Evolutionary conservation across 2,888 invertebrate species (phyloP), one percentile per base, ranked within the genome.

Genomic region (Meghimatium bilineatum): DNA sequence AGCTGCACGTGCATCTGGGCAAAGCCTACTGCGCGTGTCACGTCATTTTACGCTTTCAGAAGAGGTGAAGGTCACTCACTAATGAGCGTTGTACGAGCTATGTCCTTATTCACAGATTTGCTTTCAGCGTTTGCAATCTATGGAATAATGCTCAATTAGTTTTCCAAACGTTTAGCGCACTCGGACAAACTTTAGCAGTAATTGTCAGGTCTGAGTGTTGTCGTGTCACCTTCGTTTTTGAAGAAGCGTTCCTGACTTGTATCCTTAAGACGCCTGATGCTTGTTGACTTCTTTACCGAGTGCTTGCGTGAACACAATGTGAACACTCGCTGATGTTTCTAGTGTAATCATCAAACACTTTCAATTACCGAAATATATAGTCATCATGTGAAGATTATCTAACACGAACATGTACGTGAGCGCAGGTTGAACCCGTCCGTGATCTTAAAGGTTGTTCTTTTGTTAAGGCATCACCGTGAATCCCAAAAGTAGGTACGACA

Each of bases 21-120:
- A 14, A 3, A 34, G 56, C 32, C 67, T n/a, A 36, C 23, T 20
- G 67, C 79, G 79, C 52, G 80, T 80, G 80, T 34, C 80, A 56
- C 80, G 80, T 71, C 78, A 78, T 38, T 78, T 66, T 29, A 66
- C 36, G 67, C 36, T 8, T 20, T 1, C 20, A 34, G n/a, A n/a
- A 44, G 44, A 36, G 63, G 26, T 26, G 69, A 69, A 60, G 78
- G 78, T 78, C 44, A 36, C 34, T 49, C 80, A 32, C 71, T 80
- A 80, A 80, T 80, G 80, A 80, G 80, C 71, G 71, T 34, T 20
- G 69, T 71, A 80, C 69, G 71, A 80, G 80, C 80, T 29, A n/a
- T 29, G 26, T 49, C 26, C 38, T 23, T 29, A 52, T 71, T 52
- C 49, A 34, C 5, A 44, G 56, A 52, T n/a, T 66, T 32, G 80